Evolutionary conservation across 2,888 invertebrate genomes (phyloP).

Genomic region (Phaedon cochleariae): DNA sequence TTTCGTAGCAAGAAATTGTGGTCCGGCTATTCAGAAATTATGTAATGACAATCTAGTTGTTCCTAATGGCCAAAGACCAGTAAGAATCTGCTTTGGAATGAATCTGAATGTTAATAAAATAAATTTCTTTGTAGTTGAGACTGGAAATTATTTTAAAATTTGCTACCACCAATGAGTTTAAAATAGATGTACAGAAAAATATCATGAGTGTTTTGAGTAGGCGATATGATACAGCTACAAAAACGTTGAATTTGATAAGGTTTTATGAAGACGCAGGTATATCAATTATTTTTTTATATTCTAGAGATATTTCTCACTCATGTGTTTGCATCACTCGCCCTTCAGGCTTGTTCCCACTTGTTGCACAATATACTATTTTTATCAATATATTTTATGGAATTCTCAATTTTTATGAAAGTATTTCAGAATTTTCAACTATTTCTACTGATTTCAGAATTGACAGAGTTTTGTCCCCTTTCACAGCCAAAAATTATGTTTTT

Average conservation of each 20-base stretch:
- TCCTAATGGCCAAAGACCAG: slow-evolving; percentile 49
- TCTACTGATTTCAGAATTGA: slow-evolving; percentile 45
- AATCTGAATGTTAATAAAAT: background rate
- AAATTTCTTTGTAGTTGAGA: slow-evolving; percentile 41
- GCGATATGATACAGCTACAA: slow-evolving; percentile 54
- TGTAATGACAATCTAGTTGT: slow-evolving; percentile 62
- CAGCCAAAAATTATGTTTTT: slow-evolving; percentile 63
- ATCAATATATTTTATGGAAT: too few relatives aligned
- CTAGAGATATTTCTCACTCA: slow-evolving; percentile 21
- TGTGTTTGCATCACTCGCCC: too few relatives aligned
- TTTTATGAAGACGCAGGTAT: slow-evolving; percentile 62
- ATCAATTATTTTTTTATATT: slow-evolving; percentile 29
- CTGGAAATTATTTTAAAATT: slow-evolving; percentile 59
- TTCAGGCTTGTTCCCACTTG: too few relatives aligned
- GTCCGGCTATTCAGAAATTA: slow-evolving; percentile 62
- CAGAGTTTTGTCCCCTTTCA: slow-evolving; percentile 62
- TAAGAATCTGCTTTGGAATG: slow-evolving; percentile 33
- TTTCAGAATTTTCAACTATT: too few relatives aligned
- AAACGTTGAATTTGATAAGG: slow-evolving; percentile 58
- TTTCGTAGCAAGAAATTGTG: slow-evolving; percentile 64
- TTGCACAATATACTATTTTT: too few relatives aligned
- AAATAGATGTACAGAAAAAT: slow-evolving; percentile 63
- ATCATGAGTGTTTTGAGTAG: slow-evolving; percentile 58
- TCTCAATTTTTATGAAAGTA: too few relatives aligned
- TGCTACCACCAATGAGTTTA: slow-evolving; percentile 60